A percentile compares a stretch with the other conserved stretches of the same genome.
These are phyloP conservation scores for Platichthys flesus DNA, from an alignment of 2,113 vertebrate genomes.

Conservation along the genomic window DNA sequence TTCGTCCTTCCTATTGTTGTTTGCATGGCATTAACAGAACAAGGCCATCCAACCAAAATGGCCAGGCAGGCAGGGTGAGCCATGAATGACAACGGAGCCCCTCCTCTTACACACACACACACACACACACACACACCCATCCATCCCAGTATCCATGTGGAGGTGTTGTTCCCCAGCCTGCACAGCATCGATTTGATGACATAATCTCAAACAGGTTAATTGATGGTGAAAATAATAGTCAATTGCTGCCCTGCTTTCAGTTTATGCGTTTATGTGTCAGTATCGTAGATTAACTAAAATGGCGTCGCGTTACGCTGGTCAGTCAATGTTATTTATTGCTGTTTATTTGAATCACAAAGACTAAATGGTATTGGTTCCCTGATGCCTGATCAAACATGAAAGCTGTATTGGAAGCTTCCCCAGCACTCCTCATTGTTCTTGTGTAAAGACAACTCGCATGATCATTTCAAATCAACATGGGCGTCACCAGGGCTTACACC, in stretches of 20 bases:
- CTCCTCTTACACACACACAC: conserved; percentile 21
- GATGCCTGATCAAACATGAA: neutral
- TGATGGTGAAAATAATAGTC: neutral
- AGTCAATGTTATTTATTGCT: neutral
- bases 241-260: neutral
- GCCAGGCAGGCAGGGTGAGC: conserved; percentile 62
- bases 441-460: conserved; percentile 25
- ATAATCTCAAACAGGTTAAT: neutral
- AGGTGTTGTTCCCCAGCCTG: conserved; percentile 45
- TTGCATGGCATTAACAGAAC: conserved; percentile 43
- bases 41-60: conserved; percentile 68
- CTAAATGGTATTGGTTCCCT: neutral
- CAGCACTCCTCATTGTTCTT: conserved; percentile 23
- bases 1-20: conserved; percentile 48
- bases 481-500: conserved; percentile 13
- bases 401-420: neutral
- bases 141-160: conserved; percentile 42
- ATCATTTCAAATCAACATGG: conserved; percentile 48
- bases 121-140: too few relatives aligned
- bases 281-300: neutral
- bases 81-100: conserved; percentile 67
- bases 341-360: neutral
- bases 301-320: neutral
- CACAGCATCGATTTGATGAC: neutral
- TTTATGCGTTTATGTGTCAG: neutral